Evolutionary conservation across 2,797 vertebrate species (phyloP).

Genomic region (Anisognathus igniventris): DNA sequence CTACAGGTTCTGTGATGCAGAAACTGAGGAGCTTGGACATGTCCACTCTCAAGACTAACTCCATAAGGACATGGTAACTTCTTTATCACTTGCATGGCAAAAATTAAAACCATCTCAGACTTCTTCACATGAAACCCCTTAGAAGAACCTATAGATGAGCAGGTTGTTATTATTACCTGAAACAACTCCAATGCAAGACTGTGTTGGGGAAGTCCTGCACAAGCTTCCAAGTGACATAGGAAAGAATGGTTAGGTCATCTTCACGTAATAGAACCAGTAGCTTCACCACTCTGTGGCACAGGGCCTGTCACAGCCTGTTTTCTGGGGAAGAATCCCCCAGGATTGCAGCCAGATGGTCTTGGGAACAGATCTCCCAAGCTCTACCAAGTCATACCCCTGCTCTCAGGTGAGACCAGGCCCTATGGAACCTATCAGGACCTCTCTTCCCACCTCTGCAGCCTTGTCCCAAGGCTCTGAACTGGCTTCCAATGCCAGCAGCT

Average conservation of each 20-base stretch:
- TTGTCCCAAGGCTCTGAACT: not conserved
- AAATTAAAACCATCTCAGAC: not conserved
- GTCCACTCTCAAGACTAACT: not conserved
- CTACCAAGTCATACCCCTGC: not conserved
- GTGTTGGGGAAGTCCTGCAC: not conserved
- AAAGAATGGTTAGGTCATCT: not conserved
- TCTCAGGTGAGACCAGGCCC: not conserved
- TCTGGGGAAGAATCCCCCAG: not conserved
- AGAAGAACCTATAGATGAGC: not conserved
- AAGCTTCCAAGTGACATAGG: not conserved
- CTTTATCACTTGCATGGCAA: not conserved
- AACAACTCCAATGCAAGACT: not conserved
- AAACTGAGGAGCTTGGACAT: constrained; percentile 12
- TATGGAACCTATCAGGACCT: fast-evolving
- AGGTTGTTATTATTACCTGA: not conserved
- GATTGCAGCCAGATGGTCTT: not conserved
- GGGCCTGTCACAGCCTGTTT: not conserved
- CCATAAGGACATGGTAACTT: not conserved
- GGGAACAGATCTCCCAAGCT: not conserved
- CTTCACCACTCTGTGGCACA: not conserved
- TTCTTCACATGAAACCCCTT: not conserved
- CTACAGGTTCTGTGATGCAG: not conserved
- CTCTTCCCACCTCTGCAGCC: not conserved
- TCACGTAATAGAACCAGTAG: not conserved
- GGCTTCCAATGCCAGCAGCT: not conserved